These are phyloP conservation scores for Drosophila busckii DNA, from an alignment of 1,140 invertebrate species.

Conservation along the genomic window DNA sequence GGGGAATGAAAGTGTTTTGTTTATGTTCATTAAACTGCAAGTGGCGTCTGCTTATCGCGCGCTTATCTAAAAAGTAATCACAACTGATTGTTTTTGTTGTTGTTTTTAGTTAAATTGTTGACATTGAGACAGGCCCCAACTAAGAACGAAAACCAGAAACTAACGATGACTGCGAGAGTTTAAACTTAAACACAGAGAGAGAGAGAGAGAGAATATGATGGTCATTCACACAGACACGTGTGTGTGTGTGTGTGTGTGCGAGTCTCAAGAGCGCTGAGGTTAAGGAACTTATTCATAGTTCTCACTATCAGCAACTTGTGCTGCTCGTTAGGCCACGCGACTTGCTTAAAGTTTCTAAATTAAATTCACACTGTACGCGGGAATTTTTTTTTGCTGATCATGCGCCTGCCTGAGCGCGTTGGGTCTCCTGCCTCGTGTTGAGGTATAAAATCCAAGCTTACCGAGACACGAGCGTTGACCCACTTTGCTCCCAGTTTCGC, in stretches of 20 bases:
- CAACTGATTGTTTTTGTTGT: constrained; percentile 7
- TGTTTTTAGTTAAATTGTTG: constrained; percentile 38
- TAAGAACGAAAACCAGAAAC: too few relatives aligned
- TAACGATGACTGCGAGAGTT: constrained; percentile 14
- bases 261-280: background rate
- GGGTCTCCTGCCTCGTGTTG: background rate
- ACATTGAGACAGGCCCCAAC: constrained; percentile 38
- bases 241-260: too few relatives aligned
- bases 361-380: too few relatives aligned
- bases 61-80: constrained; percentile 16
- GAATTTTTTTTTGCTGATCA: too few relatives aligned
- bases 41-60: constrained; percentile 36
- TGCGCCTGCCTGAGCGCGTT: constrained; percentile 6
- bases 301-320: constrained; percentile 8
- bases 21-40: constrained; percentile 9
- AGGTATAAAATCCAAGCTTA: constrained; percentile 3
- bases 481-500: background rate
- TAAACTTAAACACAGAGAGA: background rate
- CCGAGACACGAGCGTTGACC: too few relatives aligned
- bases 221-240: constrained; percentile 6
- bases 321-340: constrained; percentile 7
- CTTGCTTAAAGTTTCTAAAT: too few relatives aligned
- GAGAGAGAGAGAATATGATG: constrained; percentile 24
- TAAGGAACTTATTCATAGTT: background rate
- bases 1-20: too few relatives aligned